Percentiles rank a stretch among this genome's conserved stretches.
Conservation (phyloP, 2,797 vertebrate species). For the Falco cherrug region DNA sequence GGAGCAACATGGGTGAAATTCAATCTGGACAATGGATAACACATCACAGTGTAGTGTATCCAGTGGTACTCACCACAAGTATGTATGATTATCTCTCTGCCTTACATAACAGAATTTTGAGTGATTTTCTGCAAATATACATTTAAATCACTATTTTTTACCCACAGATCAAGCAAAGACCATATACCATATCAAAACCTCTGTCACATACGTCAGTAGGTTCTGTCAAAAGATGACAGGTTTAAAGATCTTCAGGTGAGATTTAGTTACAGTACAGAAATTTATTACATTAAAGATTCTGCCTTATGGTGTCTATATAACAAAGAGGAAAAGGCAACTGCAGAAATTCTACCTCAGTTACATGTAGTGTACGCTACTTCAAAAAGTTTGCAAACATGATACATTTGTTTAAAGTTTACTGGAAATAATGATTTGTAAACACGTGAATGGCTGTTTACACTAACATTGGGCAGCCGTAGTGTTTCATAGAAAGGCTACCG, state of each 20-base stretch:
- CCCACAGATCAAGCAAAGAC: neutral
- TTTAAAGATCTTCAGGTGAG: neutral
- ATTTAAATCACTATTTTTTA: neutral
- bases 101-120: neutral
- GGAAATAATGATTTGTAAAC: neutral
- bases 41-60: neutral
- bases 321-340: neutral
- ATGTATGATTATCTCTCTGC: neutral
- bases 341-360: neutral
- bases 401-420: neutral
- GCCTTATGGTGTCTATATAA: neutral
- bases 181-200: neutral
- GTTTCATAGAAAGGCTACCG: neutral
- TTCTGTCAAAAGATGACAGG: neutral
- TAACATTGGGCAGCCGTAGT: neutral
- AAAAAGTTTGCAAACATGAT: neutral
- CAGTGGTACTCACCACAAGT: neutral
- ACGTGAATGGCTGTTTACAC: neutral
- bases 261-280: neutral
- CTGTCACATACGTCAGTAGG: neutral
- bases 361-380: neutral
- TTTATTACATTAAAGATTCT: neutral
- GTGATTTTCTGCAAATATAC: neutral
- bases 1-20: neutral
- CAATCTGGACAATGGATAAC: neutral